These are phyloP conservation scores for Menidia beryllina DNA, from an alignment of 2,113 vertebrate species.

Conservation along the genomic window DNA sequence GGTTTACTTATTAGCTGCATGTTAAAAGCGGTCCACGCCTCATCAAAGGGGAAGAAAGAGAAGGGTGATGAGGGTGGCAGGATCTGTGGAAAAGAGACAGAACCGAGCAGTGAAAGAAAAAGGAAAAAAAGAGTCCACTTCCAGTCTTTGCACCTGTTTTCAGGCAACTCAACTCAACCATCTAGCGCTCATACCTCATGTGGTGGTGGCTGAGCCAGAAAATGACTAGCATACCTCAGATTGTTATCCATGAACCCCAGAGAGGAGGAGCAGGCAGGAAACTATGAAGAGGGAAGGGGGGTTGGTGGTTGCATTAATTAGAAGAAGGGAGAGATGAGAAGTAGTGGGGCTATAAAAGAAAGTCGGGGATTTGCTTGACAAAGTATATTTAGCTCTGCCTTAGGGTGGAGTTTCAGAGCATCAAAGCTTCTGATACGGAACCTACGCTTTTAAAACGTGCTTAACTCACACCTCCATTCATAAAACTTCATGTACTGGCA, in stretches of 20 bases:
- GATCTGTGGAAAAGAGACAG: conserved; percentile 1
- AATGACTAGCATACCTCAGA: conserved; percentile 59
- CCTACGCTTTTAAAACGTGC: too few relatives aligned
- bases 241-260: conserved; percentile 30
- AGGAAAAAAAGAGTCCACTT: conserved; percentile 42
- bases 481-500: not conserved
- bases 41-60: conserved; percentile 48
- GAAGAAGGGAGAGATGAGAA: not conserved
- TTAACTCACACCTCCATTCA: conserved; percentile 22
- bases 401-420: too few relatives aligned
- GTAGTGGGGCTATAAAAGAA: not conserved
- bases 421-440: too few relatives aligned
- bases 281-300: conserved; percentile 24
- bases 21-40: conserved; percentile 55
- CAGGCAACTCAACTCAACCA: conserved; percentile 68
- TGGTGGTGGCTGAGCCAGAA: conserved; percentile 34
- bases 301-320: not conserved
- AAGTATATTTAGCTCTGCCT: too few relatives aligned
- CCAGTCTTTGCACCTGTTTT: conserved; percentile 69
- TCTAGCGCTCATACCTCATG: conserved; percentile 24
- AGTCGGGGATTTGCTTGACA: not conserved
- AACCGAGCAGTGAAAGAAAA: not conserved
- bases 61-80: conserved; percentile 4
- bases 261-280: conserved; percentile 11
- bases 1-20: conserved; percentile 59